phyloP scores from a whole-genome alignment of 1,140 invertebrate genomes.

The Bombus turneri region DNA sequence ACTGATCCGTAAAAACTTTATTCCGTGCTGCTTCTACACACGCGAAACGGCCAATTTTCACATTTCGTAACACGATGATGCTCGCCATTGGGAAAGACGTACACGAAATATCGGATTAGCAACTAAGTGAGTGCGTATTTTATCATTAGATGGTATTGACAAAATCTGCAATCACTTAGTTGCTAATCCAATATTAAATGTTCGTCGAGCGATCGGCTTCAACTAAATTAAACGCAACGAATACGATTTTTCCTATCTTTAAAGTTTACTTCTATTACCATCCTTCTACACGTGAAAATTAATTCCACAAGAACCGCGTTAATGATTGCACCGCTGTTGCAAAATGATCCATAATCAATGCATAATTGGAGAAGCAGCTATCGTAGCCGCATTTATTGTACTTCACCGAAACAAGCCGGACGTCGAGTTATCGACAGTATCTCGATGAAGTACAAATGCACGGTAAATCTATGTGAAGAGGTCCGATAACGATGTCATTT shows the following conservation, averaged over 20 bases:
- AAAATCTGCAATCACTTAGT: too few relatives aligned
- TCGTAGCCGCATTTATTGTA: background rate
- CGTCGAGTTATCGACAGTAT: background rate
- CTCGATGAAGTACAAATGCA: too few relatives aligned
- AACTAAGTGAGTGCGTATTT: too few relatives aligned
- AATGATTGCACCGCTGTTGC: background rate
- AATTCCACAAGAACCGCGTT: background rate
- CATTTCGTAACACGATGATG: background rate
- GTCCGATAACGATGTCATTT: slow-evolving; percentile 3
- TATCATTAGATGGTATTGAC: too few relatives aligned
- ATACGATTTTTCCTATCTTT: background rate
- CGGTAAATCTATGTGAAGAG: background rate
- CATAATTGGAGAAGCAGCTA: background rate
- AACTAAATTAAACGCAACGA: background rate
- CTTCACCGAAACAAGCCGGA: background rate
- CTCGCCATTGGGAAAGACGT: background rate
- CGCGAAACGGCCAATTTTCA: background rate
- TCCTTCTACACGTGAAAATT: background rate
- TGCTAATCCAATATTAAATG: background rate
- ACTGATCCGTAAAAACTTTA: background rate
- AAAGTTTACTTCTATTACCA: background rate
- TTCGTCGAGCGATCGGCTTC: background rate
- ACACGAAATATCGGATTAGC: background rate
- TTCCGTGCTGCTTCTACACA: background rate
- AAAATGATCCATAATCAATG: background rate